A percentile compares a stretch with the other conserved stretches of the same genome.
Evolutionary conservation across 2,113 vertebrate genomes (phyloP).

Genomic region (Numida meleagris): DNA sequence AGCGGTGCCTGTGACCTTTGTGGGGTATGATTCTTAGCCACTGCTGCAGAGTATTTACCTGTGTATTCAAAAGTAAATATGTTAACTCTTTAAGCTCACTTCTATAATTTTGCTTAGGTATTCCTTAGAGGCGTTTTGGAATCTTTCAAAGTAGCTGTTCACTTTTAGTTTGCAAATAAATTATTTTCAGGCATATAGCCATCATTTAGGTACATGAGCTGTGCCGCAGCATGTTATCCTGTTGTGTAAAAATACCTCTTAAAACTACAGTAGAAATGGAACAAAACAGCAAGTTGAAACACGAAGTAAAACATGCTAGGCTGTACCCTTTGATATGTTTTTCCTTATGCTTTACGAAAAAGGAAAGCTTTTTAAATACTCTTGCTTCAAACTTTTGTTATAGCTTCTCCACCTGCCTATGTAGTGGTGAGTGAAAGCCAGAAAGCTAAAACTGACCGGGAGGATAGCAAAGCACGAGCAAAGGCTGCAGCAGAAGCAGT

Average conservation of each 20-base stretch:
- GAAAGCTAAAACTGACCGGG: background rate
- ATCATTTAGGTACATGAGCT: background rate
- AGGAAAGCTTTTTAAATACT: slow-evolving; percentile 10
- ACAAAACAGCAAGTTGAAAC: slow-evolving; percentile 39
- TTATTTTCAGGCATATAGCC: slow-evolving; percentile 12
- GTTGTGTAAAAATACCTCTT: slow-evolving; percentile 3
- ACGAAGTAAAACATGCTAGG: slow-evolving; percentile 15
- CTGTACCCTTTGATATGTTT: slow-evolving; percentile 50
- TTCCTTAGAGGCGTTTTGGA: background rate
- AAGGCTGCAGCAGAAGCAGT: background rate
- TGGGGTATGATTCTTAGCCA: background rate
- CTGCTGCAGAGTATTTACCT: background rate
- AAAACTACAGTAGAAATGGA: slow-evolving; percentile 33
- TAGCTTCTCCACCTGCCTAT: background rate
- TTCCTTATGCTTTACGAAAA: background rate
- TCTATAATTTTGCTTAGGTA: background rate
- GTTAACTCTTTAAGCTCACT: background rate
- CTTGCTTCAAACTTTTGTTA: background rate
- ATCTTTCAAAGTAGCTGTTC: background rate
- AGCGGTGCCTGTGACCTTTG: background rate
- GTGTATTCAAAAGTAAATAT: background rate
- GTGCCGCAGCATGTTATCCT: slow-evolving; percentile 17
- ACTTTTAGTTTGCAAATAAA: background rate
- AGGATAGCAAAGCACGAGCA: background rate
- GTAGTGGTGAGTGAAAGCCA: background rate